Percentiles rank a stretch among this genome's conserved stretches.
Conservation (phyloP, 35 echinoderm and acorn worm species). For the Eucidaris tribuloides region DNA sequence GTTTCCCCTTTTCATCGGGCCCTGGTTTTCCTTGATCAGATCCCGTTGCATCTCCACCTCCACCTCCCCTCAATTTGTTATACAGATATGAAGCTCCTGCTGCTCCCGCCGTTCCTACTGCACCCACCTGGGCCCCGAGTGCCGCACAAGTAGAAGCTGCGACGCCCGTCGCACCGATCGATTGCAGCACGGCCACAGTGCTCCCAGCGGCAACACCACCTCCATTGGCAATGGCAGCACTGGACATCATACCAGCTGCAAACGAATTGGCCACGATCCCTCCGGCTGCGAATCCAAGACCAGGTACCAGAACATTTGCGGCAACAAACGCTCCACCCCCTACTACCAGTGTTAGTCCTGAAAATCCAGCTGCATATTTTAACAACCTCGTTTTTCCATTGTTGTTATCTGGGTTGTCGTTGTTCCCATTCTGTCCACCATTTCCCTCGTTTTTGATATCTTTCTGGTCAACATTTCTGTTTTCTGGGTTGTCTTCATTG, state of each 20-base stretch:
- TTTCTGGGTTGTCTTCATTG: no score
- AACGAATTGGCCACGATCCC: neutral
- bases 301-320: neutral
- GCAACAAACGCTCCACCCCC: neutral
- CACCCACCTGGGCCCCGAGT: neutral
- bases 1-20: no score
- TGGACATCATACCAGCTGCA: neutral
- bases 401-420: no score
- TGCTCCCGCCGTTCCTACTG: neutral
- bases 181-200: slow-evolving; percentile 8
- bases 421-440: no score
- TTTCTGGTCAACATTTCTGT: no score
- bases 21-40: no score
- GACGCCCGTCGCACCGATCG: neutral
- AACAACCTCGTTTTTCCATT: no score
- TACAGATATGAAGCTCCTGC: no score
- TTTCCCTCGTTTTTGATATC: no score
- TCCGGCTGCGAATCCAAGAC: neutral
- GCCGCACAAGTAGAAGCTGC: neutral
- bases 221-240: slow-evolving; percentile 2
- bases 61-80: no score
- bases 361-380: neutral
- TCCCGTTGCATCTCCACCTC: no score
- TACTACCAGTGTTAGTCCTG: neutral
- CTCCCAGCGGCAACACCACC: slow-evolving; percentile 12